Conservation (phyloP, 2,888 invertebrate species). For the Polymixis flavicincta region DNA sequence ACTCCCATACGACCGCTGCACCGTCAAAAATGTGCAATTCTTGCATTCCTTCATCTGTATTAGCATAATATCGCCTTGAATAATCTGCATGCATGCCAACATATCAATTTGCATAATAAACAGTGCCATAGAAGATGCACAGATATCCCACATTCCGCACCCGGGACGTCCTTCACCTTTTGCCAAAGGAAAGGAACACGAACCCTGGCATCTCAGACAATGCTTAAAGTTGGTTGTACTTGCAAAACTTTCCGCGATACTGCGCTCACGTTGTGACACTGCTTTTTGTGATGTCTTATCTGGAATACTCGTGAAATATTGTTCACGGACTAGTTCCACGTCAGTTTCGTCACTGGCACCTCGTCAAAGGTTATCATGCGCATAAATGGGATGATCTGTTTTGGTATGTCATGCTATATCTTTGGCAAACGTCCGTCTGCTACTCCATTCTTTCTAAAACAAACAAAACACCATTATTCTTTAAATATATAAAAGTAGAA, state of each 20-base stretch:
- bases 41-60: slow-evolving; percentile 58
- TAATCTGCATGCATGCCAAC: slow-evolving; percentile 67
- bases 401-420: slow-evolving; percentile 56
- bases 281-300: slow-evolving; percentile 86
- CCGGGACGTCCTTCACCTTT: slow-evolving; percentile 86
- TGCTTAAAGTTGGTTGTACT: slow-evolving; percentile 79
- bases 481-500: too few species aligned
- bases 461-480: slow-evolving; percentile 19
- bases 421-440: slow-evolving; percentile 28
- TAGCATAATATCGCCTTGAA: slow-evolving; percentile 62
- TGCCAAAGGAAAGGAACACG: slow-evolving; percentile 80
- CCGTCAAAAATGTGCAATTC: slow-evolving; percentile 62
- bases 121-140: slow-evolving; percentile 67
- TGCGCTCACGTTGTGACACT: slow-evolving; percentile 82
- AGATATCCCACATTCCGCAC: slow-evolving; percentile 79
- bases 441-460: slow-evolving; percentile 34
- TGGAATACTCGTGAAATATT: slow-evolving; percentile 81
- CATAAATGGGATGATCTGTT: slow-evolving; percentile 72
- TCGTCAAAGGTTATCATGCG: slow-evolving; percentile 82
- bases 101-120: slow-evolving; percentile 79
- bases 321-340: slow-evolving; percentile 82
- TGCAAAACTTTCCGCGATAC: slow-evolving; percentile 84
- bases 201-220: slow-evolving; percentile 80
- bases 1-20: slow-evolving; percentile 71
- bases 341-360: slow-evolving; percentile 79